Base-by-base conservation (phyloP, 1,140 invertebrate species). In the Theocolax elegans region DNA sequence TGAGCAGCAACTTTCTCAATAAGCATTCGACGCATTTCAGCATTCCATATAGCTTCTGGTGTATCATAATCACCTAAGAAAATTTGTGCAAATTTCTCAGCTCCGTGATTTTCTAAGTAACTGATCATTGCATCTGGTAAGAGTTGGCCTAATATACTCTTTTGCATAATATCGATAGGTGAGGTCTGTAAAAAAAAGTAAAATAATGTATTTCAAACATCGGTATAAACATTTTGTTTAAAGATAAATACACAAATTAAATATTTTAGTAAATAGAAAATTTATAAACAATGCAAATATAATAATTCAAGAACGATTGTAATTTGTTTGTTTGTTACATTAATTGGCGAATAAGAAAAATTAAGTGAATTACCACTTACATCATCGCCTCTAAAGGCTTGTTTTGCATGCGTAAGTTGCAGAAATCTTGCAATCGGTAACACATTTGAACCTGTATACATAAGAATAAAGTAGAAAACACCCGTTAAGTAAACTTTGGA, bases 61-160 rank as follows among this genome's bases (percentile, higher is more conserved):
- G 97, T 99, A 82, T 99, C 97, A 86, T 97, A 99, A 87, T 99
- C 98, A 2, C 98, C 98, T 0, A 99, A 89, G 85, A 98, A 99
- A 76, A 99, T 99, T 86, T 99, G 95, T 0, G 98, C 96, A 88
- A 99, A 99, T 81, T 98, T 98, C 71, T 99, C 97, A 1, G 97
- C 90, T 8, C 97, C 97, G 81, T 99, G 97, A 84, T 99, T 99
- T 86, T 99, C 97, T 54, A 99, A 87, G 82, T 99, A 99, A 79
- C 96, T 97, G 0, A 99, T 95, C 97, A 99, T 99, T 0, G 98
- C 98, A 84, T 99, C 98, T 1, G 98, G 98, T 49, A 99, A 83
- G 49, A 99, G 87, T 79, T 96, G 96, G 1, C 96, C 95, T 12
- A 99, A 87, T 70, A 99, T 92, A 74, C 93, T 94, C 67, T 91